Evolutionary conservation across 2,888 invertebrate species (phyloP).

Genomic region (Zygogramma bicolorata): DNA sequence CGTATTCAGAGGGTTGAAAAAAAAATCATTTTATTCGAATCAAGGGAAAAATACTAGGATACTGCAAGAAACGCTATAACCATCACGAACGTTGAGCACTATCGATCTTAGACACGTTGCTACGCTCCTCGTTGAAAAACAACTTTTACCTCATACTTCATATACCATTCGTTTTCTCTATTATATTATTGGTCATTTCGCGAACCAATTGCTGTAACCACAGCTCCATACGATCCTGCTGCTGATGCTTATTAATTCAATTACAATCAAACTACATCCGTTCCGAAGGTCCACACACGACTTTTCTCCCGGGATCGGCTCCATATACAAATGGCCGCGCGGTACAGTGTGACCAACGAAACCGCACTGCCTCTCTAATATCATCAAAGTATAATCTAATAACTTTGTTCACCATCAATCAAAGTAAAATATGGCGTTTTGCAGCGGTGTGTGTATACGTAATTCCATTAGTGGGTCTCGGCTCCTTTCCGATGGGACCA

Average conservation of each 20-base stretch:
- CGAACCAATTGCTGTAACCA: neutral
- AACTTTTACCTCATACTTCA: no score
- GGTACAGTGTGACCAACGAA: conserved; percentile 32
- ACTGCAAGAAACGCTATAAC: no score
- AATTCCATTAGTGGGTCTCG: conserved; percentile 36
- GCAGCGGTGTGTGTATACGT: conserved; percentile 29
- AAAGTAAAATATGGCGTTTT: conserved; percentile 43
- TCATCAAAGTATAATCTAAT: conserved; percentile 44
- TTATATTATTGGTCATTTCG: neutral
- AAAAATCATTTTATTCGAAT: no score
- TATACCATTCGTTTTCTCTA: no score
- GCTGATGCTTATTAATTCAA: conserved; percentile 33
- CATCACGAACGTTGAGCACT: no score
- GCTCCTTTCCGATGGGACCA: conserved; percentile 30
- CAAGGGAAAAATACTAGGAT: no score
- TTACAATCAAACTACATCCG: conserved; percentile 30
- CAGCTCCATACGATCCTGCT: neutral
- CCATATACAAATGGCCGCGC: conserved; percentile 25
- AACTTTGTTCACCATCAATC: conserved; percentile 44
- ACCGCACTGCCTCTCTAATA: conserved; percentile 39
- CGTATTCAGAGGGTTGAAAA: no score
- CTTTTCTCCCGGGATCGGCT: conserved; percentile 28
- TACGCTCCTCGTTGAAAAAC: no score
- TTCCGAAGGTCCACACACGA: conserved; percentile 20
- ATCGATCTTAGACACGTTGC: no score